Base-by-base conservation (phyloP, 2,113 vertebrate species). In the Corythornis cristatus region DNA sequence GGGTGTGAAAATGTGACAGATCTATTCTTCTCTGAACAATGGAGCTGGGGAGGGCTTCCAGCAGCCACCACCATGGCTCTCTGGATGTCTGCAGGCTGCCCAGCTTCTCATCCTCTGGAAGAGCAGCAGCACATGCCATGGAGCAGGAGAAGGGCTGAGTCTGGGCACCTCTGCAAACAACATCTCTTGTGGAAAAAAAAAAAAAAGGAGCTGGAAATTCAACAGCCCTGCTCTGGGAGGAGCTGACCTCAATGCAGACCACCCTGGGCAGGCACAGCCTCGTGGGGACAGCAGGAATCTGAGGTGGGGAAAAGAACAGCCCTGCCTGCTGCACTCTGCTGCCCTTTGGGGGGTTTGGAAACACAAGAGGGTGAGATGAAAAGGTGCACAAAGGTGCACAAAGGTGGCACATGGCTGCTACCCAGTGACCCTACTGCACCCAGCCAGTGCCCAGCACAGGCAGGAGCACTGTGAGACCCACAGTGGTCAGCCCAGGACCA, bases 11-110 rank as follows among this genome's bases (percentile, higher is more conserved):
- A 95, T 78, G 68, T 0, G 57, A 89, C 11, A 33, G 56, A 89
- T 85, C 82, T 71, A 93, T 95, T 96, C 85, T 94, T 83, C 84
- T 74, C 6, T 9, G 86, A 93, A 96, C 95, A 96, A 93, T 95
- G 75, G 85, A n/a, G 40, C 4, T 3, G 43, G 75, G 91, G 67
- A 86, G 48, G 60, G 79, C 68, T 89, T 93, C 89, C 91, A 95
- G 80, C 79, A 87, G 60, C 71, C 81, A 89, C 64, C 78, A 89
- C 62, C 51, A 67, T 67, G 75, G 60, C 82, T 53, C 82, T 10
- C 51, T 68, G 72, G 65, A 92, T 35, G 89, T 88, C 91, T 33
- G 7, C 40, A 22, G 8, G 15, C 82, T 37, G 72, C 61, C 37
- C 37, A 65, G 60, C 37, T 83, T 31, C 70, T 43, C 21, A 42